Conservation (phyloP, 2,888 invertebrate genomes). For the Hypena proboscidalis region DNA sequence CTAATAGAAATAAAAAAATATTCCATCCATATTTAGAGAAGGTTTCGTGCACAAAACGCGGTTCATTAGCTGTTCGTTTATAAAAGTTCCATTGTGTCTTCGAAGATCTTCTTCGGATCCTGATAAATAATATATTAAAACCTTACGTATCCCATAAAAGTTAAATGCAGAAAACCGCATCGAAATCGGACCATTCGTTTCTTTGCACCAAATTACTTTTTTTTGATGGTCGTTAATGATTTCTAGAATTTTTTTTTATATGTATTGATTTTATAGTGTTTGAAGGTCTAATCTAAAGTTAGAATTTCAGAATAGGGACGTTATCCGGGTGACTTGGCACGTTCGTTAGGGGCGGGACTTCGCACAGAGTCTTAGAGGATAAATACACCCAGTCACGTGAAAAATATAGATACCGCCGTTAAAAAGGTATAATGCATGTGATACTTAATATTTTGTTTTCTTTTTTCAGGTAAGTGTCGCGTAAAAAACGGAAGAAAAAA, state of each 20-base stretch:
- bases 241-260: conserved; percentile 30
- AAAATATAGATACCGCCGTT: conserved; percentile 58
- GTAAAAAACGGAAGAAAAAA: background rate
- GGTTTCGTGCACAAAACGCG: too few relatives aligned
- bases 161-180: too few relatives aligned
- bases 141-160: too few relatives aligned
- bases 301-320: conserved; percentile 48
- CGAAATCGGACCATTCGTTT: too few relatives aligned
- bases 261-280: conserved; percentile 36
- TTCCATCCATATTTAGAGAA: too few relatives aligned
- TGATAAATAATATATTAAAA: too few relatives aligned
- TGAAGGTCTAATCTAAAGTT: conserved; percentile 32
- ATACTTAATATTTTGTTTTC: conserved; percentile 35
- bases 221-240: conserved; percentile 1
- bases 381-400: conserved; percentile 45
- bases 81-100: too few relatives aligned
- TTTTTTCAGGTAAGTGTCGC: conserved; percentile 13
- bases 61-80: too few relatives aligned
- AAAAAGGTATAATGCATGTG: conserved; percentile 37
- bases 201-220: too few relatives aligned
- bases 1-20: too few relatives aligned
- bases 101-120: too few relatives aligned
- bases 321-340: conserved; percentile 54
- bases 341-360: conserved; percentile 43
- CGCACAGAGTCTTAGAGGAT: conserved; percentile 36